These are phyloP conservation scores for Syrista parreyssii DNA, from an alignment of 2,888 invertebrate genomes.

Conservation along the genomic window DNA sequence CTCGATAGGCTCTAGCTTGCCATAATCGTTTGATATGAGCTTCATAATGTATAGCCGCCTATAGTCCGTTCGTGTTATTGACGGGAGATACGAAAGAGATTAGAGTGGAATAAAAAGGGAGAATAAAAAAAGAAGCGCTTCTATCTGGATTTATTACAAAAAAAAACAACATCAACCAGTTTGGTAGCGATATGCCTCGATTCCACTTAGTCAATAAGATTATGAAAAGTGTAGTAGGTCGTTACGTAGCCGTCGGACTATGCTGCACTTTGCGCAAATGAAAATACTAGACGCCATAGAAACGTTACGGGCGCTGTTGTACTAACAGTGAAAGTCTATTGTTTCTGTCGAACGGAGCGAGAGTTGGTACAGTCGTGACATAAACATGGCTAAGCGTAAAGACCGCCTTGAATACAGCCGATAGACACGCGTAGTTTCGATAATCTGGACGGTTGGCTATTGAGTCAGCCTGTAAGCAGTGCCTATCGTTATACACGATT, in stretches of 20 bases:
- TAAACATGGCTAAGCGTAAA: not conserved
- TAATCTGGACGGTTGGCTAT: not conserved
- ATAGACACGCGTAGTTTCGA: not conserved
- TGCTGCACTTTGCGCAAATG: not conserved
- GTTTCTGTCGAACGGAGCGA: not conserved
- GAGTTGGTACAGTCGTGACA: not conserved
- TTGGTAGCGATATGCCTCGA: not conserved
- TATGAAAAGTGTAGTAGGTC: not conserved
- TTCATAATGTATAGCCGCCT: slow-evolving; percentile 20
- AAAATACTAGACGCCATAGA: not conserved
- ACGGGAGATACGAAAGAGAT: not conserved
- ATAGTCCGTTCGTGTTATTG: slow-evolving; percentile 14
- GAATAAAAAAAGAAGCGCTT: not conserved
- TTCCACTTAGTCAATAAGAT: not conserved
- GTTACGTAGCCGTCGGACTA: not conserved
- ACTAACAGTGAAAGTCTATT: not conserved
- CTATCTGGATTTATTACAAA: not conserved
- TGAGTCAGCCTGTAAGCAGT: not conserved
- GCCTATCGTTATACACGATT: not conserved
- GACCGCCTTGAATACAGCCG: not conserved
- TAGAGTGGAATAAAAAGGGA: not conserved
- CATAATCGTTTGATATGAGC: slow-evolving; percentile 21
- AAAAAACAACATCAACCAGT: not conserved
- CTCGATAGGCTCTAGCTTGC: slow-evolving; percentile 22
- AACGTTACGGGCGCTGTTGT: not conserved